Percentiles rank a stretch among this genome's conserved stretches.
These are phyloP conservation scores for Beris morrisii DNA, from an alignment of 2,888 invertebrate species.

Conservation along the genomic window DNA sequence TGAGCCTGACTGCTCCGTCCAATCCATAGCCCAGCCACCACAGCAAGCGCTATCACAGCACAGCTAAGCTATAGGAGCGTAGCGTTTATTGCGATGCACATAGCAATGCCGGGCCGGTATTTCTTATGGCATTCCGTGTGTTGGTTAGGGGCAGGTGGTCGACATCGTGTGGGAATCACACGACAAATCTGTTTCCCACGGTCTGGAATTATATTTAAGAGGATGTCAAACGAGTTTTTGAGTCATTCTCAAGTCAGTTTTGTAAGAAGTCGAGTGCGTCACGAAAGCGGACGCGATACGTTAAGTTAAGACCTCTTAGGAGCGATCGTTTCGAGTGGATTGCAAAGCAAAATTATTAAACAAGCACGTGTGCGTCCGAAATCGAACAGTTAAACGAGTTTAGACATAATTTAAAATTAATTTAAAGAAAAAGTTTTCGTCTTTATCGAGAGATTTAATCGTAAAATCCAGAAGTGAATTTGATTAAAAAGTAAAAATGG, in stretches of 20 bases:
- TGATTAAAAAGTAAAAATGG: conserved; percentile 44
- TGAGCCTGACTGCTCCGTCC: conserved; percentile 6
- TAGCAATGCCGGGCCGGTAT: conserved; percentile 19
- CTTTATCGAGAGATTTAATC: not conserved
- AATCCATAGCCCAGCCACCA: conserved; percentile 3
- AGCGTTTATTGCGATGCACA: not conserved
- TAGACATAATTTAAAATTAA: conserved; percentile 24
- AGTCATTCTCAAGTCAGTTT: conserved; percentile 54
- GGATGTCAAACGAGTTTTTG: conserved; percentile 52
- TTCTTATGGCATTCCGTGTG: conserved; percentile 11
- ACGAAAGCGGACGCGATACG: conserved; percentile 25
- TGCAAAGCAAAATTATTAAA: conserved; percentile 22
- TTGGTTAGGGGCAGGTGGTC: conserved; percentile 61
- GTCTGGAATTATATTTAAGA: conserved; percentile 46
- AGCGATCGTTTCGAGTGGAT: conserved; percentile 24
- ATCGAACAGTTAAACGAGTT: conserved; percentile 25
- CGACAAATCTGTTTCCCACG: conserved; percentile 46
- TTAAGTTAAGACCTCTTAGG: conserved; percentile 25
- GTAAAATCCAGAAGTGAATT: not conserved
- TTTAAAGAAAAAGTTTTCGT: conserved; percentile 1
- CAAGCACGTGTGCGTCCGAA: conserved; percentile 18
- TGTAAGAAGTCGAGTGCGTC: conserved; percentile 25
- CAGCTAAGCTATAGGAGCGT: not conserved
- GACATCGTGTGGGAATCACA: conserved; percentile 54
- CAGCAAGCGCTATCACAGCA: too few relatives aligned